phyloP scores from a whole-genome alignment of 2,113 vertebrate genomes.

The Pristiophorus japonicus region DNA sequence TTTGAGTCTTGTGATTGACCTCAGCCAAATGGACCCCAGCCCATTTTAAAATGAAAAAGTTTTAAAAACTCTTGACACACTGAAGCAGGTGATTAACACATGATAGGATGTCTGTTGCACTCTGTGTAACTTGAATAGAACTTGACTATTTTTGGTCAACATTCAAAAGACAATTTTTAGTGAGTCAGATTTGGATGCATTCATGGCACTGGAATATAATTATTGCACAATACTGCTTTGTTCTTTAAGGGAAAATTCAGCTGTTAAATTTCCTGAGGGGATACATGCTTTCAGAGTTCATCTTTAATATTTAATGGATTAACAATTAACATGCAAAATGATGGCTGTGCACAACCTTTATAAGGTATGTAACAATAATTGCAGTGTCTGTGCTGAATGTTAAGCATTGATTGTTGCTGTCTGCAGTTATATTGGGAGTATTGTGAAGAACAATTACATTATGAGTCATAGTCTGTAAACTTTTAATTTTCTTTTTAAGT shows the following conservation, averaged over 20 bases:
- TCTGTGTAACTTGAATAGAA: too few relatives aligned
- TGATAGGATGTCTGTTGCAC: not conserved
- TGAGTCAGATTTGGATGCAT: not conserved
- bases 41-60: not conserved
- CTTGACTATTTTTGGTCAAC: not conserved
- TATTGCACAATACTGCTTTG: not conserved
- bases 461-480: not conserved
- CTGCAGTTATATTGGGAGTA: not conserved
- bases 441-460: not conserved
- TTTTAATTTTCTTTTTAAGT: not conserved
- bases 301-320: not conserved
- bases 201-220: not conserved
- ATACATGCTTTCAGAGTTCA: not conserved
- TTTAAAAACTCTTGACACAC: not conserved
- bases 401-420: not conserved
- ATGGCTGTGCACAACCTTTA: not conserved
- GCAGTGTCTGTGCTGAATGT: not conserved
- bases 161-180: not conserved
- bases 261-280: not conserved
- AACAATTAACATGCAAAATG: not conserved
- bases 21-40: not conserved
- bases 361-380: not conserved
- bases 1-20: too few relatives aligned
- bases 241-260: not conserved
- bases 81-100: not conserved